Evolutionary conservation across 2,113 vertebrate genomes (phyloP), one percentile per base, ranked within the genome.

Genomic region (Crotophaga sulcirostris): DNA sequence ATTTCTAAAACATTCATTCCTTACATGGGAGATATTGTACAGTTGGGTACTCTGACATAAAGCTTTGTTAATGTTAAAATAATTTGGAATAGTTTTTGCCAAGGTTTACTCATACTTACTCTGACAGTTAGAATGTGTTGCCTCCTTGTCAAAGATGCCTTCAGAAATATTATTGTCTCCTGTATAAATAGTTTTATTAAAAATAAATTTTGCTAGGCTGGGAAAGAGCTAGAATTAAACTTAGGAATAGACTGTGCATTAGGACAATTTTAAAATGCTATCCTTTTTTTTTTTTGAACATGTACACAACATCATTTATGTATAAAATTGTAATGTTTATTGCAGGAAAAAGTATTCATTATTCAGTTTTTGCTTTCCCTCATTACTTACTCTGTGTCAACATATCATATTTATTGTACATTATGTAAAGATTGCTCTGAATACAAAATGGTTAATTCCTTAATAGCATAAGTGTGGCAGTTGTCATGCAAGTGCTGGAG

Each of bases 401-500:
- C 6, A 5, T 44, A 23, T 72, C 19, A 9, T 68, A 38, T 95
- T 91, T 94, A 60, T 60, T 76, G 49, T 49, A 40, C 42, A n/a
- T 73, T 85, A 62, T 62, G 36, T 93, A 69, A 87, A 72, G n/a
- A 62, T 63, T 90, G 62, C 28, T 69, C 54, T 93, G 90, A 95
- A 93, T 94, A 58, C 45, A 73, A 62, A 85, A 80, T 76, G 5
- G 4, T 95, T 79, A 73, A 84, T 94, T 95, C 45, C 28, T 58
- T 90, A 80, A 80, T 55, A 83, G 58, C 33, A 51, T 40, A 72
- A 94, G 45, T 2, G 1, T 79, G 51, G 23, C 59, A 76, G 63
- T 83, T 88, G 59, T 82, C 78, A 56, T 79, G 90, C 59, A 79
- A 83, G 63, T 72, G 26, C 51, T 80, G 36, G 21, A 87, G 31